Evolutionary conservation across 1,140 invertebrate species (phyloP).

Genomic region (Hypsibius dujardini): DNA sequence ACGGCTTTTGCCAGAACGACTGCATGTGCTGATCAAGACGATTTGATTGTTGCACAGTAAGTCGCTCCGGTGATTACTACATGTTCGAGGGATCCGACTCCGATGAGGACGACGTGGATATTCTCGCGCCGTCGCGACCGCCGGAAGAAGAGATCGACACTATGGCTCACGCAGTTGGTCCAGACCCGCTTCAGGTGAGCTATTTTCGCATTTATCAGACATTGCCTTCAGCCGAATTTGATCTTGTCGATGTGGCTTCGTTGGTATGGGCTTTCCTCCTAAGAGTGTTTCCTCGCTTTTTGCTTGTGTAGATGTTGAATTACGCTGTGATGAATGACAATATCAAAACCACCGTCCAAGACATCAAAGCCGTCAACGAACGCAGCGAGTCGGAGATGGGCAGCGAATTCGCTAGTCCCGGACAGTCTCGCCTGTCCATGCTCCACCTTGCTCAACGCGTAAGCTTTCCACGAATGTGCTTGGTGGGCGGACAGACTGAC

Average conservation of each 20-base stretch:
- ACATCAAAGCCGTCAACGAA: constrained; percentile 42
- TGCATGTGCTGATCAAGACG: constrained; percentile 2
- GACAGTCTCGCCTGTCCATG: constrained; percentile 1
- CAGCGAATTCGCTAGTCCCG: constrained; percentile 10
- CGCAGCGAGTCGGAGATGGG: constrained; percentile 26
- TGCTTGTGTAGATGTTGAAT: constrained; percentile 53
- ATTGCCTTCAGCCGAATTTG: too few relatives aligned
- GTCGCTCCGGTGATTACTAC: constrained; percentile 87
- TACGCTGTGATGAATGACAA: constrained; percentile 58
- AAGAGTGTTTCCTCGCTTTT: too few relatives aligned
- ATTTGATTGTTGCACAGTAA: constrained; percentile 44
- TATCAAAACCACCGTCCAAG: constrained; percentile 25
- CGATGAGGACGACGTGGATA: constrained; percentile 27
- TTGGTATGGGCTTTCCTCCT: neutral
- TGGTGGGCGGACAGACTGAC: too few relatives aligned
- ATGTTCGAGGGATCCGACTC: constrained; percentile 71
- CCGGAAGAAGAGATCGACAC: constrained; percentile 19
- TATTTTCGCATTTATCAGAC: neutral
- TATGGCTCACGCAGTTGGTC: neutral
- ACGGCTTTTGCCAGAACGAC: constrained; percentile 8
- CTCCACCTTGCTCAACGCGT: neutral
- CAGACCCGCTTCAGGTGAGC: constrained; percentile 10
- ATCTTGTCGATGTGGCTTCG: constrained; percentile 19
- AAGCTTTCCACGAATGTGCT: too few relatives aligned
- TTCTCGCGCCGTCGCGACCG: constrained; percentile 10